Evolutionary conservation across 2,797 vertebrate species (phyloP), one percentile per base, ranked within the genome.

Genomic region (Pampus argenteus): DNA sequence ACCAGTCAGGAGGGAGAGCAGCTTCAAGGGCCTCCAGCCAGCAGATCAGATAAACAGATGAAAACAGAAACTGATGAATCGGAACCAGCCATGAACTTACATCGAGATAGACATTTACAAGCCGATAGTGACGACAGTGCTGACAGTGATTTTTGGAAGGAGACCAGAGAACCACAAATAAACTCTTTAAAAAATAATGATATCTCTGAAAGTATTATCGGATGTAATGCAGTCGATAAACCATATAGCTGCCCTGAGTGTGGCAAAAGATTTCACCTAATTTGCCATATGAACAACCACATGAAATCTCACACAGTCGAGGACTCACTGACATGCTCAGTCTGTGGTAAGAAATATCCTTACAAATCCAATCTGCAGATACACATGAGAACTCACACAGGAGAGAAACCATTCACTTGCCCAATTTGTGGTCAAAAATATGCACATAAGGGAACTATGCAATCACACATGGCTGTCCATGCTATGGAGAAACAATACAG

Each of bases 211-310:
- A 22, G 26, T n/a, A 15, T 15, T 26, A 42, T 22, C 18, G 40
- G 38, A 10, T 5, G 5, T 18, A 6, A 49, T 1, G 6, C 57
- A 2, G 22, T 17, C 8, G 28, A 17, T 5, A 23, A 20, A 60
- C 25, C 10, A 7, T 57, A 66, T 26, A 74, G 56, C 42, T 66
- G 63, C 38, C 15, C 38, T 13, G 15, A 44, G 2, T 52, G 62
- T 26, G n/a, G 18, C 0, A 28, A 26, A 42, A n/a, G 11, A 15
- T 52, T 65, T 18, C 49, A 15, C 23, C 13, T 14, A 1, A 25
- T 28, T 11, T 51, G 23, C 25, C 25, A 26, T 6, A 6, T 51
- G 49, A 17, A 13, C 1, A 51, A 26, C 23, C 49, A 51, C 49
- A 26, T 26, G 49, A 51, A 25, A 18, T 26, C 49, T 28, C 49